phyloP scores from a whole-genome alignment of 2,888 invertebrate species.

The Cheiracanthium punctorium region DNA sequence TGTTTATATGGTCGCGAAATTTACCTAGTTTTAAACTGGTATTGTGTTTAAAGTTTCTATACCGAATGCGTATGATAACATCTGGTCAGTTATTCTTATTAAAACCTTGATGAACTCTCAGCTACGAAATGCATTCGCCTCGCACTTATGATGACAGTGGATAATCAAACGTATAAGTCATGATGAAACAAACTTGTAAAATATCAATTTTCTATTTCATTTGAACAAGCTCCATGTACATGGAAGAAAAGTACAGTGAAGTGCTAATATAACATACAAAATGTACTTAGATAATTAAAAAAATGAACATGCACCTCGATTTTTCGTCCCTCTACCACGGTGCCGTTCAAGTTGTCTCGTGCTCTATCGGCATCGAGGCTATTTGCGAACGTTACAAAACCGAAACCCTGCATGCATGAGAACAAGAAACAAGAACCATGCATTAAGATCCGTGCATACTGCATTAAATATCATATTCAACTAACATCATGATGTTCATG shows the following conservation, averaged over 20 bases:
- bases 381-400: constrained; percentile 99
- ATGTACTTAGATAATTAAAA: constrained; percentile 71
- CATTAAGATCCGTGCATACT: constrained; percentile 68
- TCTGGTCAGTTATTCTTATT: too few species aligned
- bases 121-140: too few species aligned
- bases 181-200: too few species aligned
- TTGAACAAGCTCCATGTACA: not conserved
- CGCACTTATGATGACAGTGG: too few species aligned
- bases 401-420: constrained; percentile 90
- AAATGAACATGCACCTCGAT: constrained; percentile 88
- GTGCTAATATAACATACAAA: constrained; percentile 51
- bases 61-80: too few species aligned
- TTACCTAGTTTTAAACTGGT: too few species aligned
- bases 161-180: too few species aligned
- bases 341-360: constrained; percentile 99
- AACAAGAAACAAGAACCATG: constrained; percentile 65
- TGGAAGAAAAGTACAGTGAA: constrained; percentile 32
- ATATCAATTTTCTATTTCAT: too few species aligned
- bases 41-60: too few species aligned
- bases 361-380: constrained; percentile 99
- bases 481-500: constrained; percentile 34
- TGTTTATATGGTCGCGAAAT: too few species aligned
- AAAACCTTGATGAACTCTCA: too few species aligned
- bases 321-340: constrained; percentile 99
- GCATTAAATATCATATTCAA: constrained; percentile 35